Base-by-base conservation (phyloP, 2,113 vertebrate species). In the Reinhardtius hippoglossoides region DNA sequence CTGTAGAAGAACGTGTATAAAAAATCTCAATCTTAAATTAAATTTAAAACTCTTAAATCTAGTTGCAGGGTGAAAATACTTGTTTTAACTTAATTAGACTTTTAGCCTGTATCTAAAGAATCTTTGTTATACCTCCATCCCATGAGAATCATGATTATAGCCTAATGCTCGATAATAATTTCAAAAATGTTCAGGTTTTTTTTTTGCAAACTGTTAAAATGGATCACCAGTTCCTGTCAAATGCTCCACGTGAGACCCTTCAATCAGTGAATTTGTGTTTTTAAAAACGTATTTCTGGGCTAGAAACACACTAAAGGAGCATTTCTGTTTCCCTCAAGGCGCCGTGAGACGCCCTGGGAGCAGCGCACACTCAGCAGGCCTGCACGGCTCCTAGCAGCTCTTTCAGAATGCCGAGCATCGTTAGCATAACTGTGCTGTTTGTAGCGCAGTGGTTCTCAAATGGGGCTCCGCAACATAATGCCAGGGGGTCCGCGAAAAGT, bases 41-140 rank as follows among this genome's bases (percentile, higher is more conserved):
- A n/a, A n/a, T n/a, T n/a, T n/a, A n/a, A n/a, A n/a, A n/a, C n/a
- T 59, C 31, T 31, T 74, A 42, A 77, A 77, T 61, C 16, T 57
- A 62, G 23, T 52, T 70, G 24, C 15, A 24, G 7, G 40, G 16
- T 71, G 9, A 23, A 77, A 58, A 21, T 12, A 37, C 24, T 35
- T 55, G 14, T 44, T 37, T 46, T 37, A 23, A 52, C 46, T 52
- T 9, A 9, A 56, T 57, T 26, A 55, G 4, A 31, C 10, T 26
- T 42, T 61, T 67, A 21, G 2, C 35, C 5, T 44, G 15, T 26
- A 18, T 67, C 48, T 3, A 26, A 31, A 31, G 5, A 31, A n/a
- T 60, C n/a, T 58, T n/a, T 26, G 40, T 65, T 21, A 48, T 24
- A 18, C 42, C 31, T 40, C 42, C 21, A 0, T 13, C 20, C 18